A percentile compares a stretch with the other conserved stretches of the same genome.
Evolutionary conservation across 2,797 vertebrate species (phyloP).

Genomic region (Crenichthys baileyi): DNA sequence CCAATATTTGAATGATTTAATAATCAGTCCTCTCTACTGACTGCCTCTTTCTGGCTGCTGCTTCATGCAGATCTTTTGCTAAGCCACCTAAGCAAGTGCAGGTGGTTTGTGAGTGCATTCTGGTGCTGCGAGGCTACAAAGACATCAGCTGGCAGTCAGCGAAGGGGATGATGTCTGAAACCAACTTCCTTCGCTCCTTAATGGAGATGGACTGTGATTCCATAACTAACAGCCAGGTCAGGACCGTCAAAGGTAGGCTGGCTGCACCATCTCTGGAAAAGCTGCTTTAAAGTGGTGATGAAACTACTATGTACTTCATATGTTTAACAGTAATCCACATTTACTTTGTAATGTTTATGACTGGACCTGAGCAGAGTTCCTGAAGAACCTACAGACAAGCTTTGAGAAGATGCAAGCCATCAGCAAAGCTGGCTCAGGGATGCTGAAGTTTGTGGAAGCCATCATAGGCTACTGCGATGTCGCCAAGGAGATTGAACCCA

Average conservation of each 20-base stretch:
- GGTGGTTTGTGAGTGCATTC: slow-evolving; percentile 93
- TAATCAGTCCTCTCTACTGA: not conserved
- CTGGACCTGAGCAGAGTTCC: slow-evolving; percentile 75
- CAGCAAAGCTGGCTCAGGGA: slow-evolving; percentile 93
- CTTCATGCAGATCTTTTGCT: slow-evolving; percentile 88
- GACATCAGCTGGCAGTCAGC: slow-evolving; percentile 94
- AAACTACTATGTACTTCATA: not conserved
- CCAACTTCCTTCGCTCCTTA: slow-evolving; percentile 90
- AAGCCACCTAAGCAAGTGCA: slow-evolving; percentile 96
- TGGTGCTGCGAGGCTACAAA: slow-evolving; percentile 92
- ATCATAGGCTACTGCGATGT: slow-evolving; percentile 95
- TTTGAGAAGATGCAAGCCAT: slow-evolving; percentile 93
- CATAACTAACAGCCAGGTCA: slow-evolving; percentile 85
- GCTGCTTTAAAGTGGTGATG: not conserved
- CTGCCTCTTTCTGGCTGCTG: slow-evolving; percentile 1
- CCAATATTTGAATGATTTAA: not conserved
- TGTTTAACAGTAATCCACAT: not conserved
- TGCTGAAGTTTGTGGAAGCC: slow-evolving; percentile 96
- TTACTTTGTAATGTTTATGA: slow-evolving; percentile 5
- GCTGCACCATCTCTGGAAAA: slow-evolving; percentile 7
- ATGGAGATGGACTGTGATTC: slow-evolving; percentile 93
- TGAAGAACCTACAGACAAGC: slow-evolving; percentile 89
- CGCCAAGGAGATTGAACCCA: slow-evolving; percentile 91
- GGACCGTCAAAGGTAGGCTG: slow-evolving; percentile 86
- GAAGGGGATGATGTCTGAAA: slow-evolving; percentile 97